Evolutionary conservation across 2,888 invertebrate genomes (phyloP), one percentile per base, ranked within the genome.

Genomic region (Clistopyga incitator): DNA sequence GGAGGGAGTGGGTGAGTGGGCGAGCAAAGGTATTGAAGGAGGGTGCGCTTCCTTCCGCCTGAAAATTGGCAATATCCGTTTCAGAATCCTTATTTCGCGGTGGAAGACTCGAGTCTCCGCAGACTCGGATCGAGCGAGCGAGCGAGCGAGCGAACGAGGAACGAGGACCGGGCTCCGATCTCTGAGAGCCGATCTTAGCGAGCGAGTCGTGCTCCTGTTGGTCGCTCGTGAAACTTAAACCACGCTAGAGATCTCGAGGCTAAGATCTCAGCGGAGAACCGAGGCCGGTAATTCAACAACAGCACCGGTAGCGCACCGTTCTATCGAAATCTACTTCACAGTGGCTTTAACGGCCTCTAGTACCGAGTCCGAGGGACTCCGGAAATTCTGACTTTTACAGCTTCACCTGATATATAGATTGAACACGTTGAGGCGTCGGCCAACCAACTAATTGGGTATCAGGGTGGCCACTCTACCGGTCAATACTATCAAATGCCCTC

Each of bases 1-100:
- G 11, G 70, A 45, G 3, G 10, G 3, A 1, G 64, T 11, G 64
- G 8, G 38, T 0, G 64, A 59, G 64, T 18, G 38, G 18, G 64
- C 4, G 64, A 64, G 38, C 4, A 20, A 64, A 56, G 65, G 54
- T 67, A 80, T 78, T 80, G 78, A 65, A 84, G 81, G 85, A 81
- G 79, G 84, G 86, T 81, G 86, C 84, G 85, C 85, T 89, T 89
- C 88, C 90, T 89, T 88, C 88, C 89, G 87, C 84, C 86, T 85
- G 87, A 89, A 89, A 89, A 90, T 90, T 90, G 90, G 87, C 90
- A 90, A 90, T 90, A 90, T 90, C 90, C 90, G 89, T 86, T 87
- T 74, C 71, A 87, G 86, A 86, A 87, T 88, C 87, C 88, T 89
- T 90, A 89, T 88, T 90, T 88, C 86, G 81, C 67, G 72, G 82